These are phyloP conservation scores for Syndactyla subalaris DNA, from an alignment of 2,797 vertebrate genomes.

Conservation along the genomic window DNA sequence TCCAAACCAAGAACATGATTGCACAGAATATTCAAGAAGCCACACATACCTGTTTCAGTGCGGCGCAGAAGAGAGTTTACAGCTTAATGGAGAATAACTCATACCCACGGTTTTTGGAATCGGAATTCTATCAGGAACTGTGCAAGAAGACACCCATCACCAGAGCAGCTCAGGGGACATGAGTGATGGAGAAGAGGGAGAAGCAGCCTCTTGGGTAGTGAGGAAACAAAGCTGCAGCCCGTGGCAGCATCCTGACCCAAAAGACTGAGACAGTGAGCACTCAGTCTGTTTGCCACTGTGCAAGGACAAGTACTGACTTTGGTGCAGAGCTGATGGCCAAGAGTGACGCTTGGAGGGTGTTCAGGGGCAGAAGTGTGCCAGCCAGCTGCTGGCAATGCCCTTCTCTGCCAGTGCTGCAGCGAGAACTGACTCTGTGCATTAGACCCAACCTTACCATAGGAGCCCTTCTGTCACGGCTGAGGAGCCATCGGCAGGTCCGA, in stretches of 20 bases:
- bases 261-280: not conserved
- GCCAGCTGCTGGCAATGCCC: not conserved
- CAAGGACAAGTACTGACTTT: conserved; percentile 53
- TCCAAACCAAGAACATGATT: conserved; percentile 83
- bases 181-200: not conserved
- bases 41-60: conserved; percentile 80
- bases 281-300: conserved; percentile 1
- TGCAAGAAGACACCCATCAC: conserved; percentile 71
- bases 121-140: conserved; percentile 87
- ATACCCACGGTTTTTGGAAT: conserved; percentile 88
- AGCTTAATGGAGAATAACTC: conserved; percentile 93
- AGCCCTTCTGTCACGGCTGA: not conserved
- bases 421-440: not conserved
- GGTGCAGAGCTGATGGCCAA: not conserved
- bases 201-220: not conserved
- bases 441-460: not conserved
- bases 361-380: not conserved
- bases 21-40: conserved; percentile 82
- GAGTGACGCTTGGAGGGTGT: not conserved
- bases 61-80: conserved; percentile 87
- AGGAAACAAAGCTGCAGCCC: conserved; percentile 6
- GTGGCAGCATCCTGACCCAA: not conserved
- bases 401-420: not conserved
- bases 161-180: conserved; percentile 68
- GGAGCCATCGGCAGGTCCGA: not conserved